Conservation (phyloP, 2,888 invertebrate species). For the Furcula furcula region DNA sequence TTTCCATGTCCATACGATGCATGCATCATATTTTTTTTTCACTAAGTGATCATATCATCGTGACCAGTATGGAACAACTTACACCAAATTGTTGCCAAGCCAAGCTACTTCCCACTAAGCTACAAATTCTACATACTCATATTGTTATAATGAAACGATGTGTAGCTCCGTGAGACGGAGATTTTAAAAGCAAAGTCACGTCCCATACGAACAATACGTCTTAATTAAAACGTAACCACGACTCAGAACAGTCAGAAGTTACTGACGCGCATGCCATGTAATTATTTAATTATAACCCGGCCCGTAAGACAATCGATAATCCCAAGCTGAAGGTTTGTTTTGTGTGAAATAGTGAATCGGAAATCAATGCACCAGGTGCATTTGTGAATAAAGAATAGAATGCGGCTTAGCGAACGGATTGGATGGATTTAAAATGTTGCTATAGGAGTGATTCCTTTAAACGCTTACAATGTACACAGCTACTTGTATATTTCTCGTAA, state of each 20-base stretch:
- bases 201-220: constrained; percentile 68
- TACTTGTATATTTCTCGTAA: too few relatives aligned
- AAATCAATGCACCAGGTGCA: constrained; percentile 35
- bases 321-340: constrained; percentile 31
- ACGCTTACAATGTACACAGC: too few relatives aligned
- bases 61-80: too few relatives aligned
- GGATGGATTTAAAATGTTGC: constrained; percentile 36
- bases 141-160: constrained; percentile 55
- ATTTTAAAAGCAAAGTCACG: constrained; percentile 70
- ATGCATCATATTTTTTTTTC: too few relatives aligned
- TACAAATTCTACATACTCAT: too few relatives aligned
- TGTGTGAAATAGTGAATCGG: constrained; percentile 26
- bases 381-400: constrained; percentile 46
- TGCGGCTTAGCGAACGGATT: constrained; percentile 40
- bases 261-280: constrained; percentile 50
- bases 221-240: constrained; percentile 66
- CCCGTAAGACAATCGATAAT: constrained; percentile 49
- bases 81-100: too few relatives aligned
- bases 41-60: too few relatives aligned
- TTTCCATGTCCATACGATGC: too few relatives aligned
- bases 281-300: constrained; percentile 64
- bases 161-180: constrained; percentile 48
- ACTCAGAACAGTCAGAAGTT: constrained; percentile 54
- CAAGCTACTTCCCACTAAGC: too few relatives aligned
- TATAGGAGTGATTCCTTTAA: too few relatives aligned